phyloP scores from a whole-genome alignment of 2,113 vertebrate species.

The Pseudorasbora parva region DNA sequence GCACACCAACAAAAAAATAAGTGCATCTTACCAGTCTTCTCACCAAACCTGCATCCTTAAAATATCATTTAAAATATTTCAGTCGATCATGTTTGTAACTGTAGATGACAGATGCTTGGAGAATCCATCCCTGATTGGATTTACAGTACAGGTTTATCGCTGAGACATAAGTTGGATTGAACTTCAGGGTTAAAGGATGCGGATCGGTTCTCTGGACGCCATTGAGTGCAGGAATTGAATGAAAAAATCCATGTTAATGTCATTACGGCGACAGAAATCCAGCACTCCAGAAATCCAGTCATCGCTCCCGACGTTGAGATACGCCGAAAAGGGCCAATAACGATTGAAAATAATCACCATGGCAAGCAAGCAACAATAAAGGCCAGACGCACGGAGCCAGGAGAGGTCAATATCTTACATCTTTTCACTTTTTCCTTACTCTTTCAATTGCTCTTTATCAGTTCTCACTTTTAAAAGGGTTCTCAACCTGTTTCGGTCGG shows the following conservation, averaged over 20 bases:
- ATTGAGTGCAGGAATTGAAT: constrained; percentile 72
- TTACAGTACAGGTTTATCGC: constrained; percentile 4
- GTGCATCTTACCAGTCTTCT: neutral
- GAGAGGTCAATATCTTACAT: constrained; percentile 40
- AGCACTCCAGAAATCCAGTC: constrained; percentile 78
- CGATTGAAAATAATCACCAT: constrained; percentile 52
- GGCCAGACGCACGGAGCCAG: constrained; percentile 34
- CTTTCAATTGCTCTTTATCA: constrained; percentile 4
- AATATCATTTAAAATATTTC: neutral
- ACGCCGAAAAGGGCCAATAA: constrained; percentile 66
- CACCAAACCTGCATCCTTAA: neutral
- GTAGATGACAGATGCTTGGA: neutral
- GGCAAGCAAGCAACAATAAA: constrained; percentile 42
- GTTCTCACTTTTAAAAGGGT: neutral
- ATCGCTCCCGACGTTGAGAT: constrained; percentile 69
- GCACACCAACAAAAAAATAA: too few species aligned
- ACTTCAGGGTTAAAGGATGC: constrained; percentile 73
- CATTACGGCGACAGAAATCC: constrained; percentile 73
- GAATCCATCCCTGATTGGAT: neutral
- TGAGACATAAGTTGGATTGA: neutral
- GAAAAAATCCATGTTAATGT: constrained; percentile 77
- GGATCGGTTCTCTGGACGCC: constrained; percentile 73
- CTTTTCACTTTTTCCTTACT: neutral
- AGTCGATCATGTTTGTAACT: neutral
- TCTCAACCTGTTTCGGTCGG: neutral